Conservation (phyloP, 1,140 invertebrate species). For the Antheraea pernyi region DNA sequence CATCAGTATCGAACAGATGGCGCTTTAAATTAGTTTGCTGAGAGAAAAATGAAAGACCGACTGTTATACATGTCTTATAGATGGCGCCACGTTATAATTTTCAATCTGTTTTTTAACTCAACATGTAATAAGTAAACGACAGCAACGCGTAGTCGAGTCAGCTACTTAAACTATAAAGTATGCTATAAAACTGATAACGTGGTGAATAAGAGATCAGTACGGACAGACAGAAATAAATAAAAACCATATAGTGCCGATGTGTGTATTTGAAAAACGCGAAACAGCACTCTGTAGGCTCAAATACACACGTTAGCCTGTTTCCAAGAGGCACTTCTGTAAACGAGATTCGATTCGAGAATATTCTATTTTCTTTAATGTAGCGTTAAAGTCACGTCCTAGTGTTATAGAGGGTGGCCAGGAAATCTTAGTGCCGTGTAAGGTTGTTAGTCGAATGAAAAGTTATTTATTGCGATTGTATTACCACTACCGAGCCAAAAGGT, state of each 20-base stretch:
- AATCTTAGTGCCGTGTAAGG: neutral
- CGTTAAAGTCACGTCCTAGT: neutral
- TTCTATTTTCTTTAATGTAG: neutral
- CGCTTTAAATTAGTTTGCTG: too few species aligned
- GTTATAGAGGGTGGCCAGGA: neutral
- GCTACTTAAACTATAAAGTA: too few species aligned
- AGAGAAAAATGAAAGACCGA: too few species aligned
- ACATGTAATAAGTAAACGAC: too few species aligned
- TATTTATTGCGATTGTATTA: too few species aligned
- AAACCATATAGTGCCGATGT: neutral
- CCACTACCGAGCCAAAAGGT: too few species aligned
- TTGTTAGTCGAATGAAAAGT: too few species aligned
- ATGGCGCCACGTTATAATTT: too few species aligned
- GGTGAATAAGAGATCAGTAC: neutral
- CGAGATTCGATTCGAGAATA: conserved; percentile 1
- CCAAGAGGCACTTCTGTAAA: neutral
- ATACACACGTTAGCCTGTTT: conserved; percentile 1
- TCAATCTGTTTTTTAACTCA: too few species aligned
- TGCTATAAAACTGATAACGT: neutral
- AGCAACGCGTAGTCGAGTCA: too few species aligned
- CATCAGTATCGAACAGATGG: too few species aligned
- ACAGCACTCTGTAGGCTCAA: neutral
- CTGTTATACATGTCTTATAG: too few species aligned
- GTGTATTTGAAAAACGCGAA: neutral
- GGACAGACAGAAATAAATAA: neutral